These are phyloP conservation scores for Plemyria rubiginata DNA, from an alignment of 2,888 invertebrate species.

Conservation along the genomic window DNA sequence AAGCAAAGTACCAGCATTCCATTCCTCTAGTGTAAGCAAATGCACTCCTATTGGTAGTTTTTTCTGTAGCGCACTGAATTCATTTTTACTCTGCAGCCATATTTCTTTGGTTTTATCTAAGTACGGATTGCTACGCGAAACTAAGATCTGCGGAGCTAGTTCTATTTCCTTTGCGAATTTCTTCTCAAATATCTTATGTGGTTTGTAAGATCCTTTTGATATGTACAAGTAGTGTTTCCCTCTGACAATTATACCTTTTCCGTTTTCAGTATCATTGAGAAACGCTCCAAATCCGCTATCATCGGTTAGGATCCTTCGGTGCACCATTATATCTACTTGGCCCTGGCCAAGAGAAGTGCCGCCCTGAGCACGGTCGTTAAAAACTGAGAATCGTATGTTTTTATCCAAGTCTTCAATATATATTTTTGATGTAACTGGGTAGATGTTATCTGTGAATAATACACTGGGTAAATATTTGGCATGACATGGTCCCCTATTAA, in stretches of 20 bases:
- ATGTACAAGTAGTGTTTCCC: constrained; percentile 67
- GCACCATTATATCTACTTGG: constrained; percentile 91
- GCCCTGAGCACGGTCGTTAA: constrained; percentile 93
- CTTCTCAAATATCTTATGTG: constrained; percentile 66
- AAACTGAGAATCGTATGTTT: constrained; percentile 82
- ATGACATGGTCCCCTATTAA: too few species aligned
- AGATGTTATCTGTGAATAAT: constrained; percentile 89
- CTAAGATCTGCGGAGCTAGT: constrained; percentile 52
- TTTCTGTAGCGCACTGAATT: constrained; percentile 75
- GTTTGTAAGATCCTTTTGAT: constrained; percentile 56
- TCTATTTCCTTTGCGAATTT: constrained; percentile 68
- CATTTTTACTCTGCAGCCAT: constrained; percentile 48
- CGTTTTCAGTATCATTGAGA: constrained; percentile 59
- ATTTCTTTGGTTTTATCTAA: constrained; percentile 18
- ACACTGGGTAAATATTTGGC: neutral
- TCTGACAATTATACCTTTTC: constrained; percentile 48
- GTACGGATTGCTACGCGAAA: constrained; percentile 39
- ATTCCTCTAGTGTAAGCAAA: constrained; percentile 90
- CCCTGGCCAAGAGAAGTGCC: constrained; percentile 91
- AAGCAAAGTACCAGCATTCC: constrained; percentile 86
- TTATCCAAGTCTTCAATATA: constrained; percentile 84
- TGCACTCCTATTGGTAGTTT: constrained; percentile 89
- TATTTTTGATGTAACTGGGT: constrained; percentile 95
- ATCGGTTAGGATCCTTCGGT: constrained; percentile 91
- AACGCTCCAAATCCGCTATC: constrained; percentile 81